These are phyloP conservation scores for Enteromius viviparus DNA, from an alignment of 2,797 vertebrate species.

Conservation along the genomic window DNA sequence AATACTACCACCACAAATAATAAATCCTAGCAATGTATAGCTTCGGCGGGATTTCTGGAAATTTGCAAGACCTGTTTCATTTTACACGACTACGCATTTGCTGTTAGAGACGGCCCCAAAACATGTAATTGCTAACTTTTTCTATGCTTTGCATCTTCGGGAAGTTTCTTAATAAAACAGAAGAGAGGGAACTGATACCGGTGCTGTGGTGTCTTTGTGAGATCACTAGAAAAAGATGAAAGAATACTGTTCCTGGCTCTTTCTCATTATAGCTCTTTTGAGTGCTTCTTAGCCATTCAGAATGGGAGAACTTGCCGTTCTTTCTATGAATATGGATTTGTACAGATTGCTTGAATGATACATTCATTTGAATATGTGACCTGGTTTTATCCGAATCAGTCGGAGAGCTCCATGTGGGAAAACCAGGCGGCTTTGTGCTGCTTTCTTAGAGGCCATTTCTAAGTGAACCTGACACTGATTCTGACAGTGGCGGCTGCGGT, in stretches of 20 bases:
- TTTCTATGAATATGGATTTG: slow-evolving; percentile 20
- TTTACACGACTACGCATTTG: slow-evolving; percentile 28
- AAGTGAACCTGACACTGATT: slow-evolving; percentile 18
- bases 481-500: background rate
- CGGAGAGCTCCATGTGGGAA: background rate
- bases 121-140: slow-evolving; percentile 27
- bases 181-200: background rate
- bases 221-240: background rate
- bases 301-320: slow-evolving; percentile 1
- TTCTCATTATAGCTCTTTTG: background rate
- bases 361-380: slow-evolving; percentile 3
- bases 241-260: background rate
- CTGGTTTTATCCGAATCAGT: background rate
- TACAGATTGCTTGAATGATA: slow-evolving; percentile 1
- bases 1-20: slow-evolving; percentile 43
- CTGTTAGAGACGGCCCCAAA: slow-evolving; percentile 34
- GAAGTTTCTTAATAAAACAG: slow-evolving; percentile 24
- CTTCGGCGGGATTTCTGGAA: slow-evolving; percentile 17
- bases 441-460: background rate
- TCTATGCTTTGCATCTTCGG: background rate
- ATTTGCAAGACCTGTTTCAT: slow-evolving; percentile 36
- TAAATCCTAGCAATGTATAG: slow-evolving; percentile 1
- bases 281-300: slow-evolving; percentile 12
- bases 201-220: slow-evolving; percentile 4
- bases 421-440: background rate